These are phyloP conservation scores for Nyctibius bracteatus DNA, from an alignment of 2,113 vertebrate species.

Conservation along the genomic window DNA sequence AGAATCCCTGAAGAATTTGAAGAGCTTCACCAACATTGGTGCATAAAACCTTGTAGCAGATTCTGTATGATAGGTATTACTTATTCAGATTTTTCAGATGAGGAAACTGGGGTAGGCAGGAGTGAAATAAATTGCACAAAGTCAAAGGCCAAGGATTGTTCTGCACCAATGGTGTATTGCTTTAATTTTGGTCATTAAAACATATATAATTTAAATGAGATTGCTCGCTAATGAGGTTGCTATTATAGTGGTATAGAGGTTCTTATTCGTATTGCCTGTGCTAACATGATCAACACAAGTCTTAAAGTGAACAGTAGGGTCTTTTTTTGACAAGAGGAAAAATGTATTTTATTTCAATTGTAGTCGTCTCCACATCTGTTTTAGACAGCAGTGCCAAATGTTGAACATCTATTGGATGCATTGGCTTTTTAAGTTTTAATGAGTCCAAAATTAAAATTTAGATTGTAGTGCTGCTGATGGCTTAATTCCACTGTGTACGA, in stretches of 20 bases:
- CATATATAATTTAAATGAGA: background rate
- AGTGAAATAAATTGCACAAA: background rate
- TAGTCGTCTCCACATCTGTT: background rate
- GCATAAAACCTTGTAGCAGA: background rate
- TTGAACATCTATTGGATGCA: accelerated
- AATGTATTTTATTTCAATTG: background rate
- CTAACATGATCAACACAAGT: background rate
- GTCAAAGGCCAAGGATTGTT: background rate
- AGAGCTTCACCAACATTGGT: background rate
- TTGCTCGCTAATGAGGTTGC: background rate
- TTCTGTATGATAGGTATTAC: background rate
- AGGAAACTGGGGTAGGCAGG: background rate
- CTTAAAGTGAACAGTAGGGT: no score
- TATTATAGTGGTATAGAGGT: background rate
- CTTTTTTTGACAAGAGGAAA: background rate
- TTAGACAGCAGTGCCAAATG: background rate
- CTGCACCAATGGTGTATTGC: background rate
- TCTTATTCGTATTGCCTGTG: background rate
- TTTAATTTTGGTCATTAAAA: background rate
- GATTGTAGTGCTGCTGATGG: no score
- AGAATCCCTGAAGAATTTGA: background rate
- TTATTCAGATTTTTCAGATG: background rate
- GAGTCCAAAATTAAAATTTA: background rate
- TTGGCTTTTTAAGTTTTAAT: background rate
- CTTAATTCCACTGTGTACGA: background rate